Evolutionary conservation across 2,113 vertebrate species (phyloP), one percentile per base, ranked within the genome.

Genomic region (Halichoeres trimaculatus): DNA sequence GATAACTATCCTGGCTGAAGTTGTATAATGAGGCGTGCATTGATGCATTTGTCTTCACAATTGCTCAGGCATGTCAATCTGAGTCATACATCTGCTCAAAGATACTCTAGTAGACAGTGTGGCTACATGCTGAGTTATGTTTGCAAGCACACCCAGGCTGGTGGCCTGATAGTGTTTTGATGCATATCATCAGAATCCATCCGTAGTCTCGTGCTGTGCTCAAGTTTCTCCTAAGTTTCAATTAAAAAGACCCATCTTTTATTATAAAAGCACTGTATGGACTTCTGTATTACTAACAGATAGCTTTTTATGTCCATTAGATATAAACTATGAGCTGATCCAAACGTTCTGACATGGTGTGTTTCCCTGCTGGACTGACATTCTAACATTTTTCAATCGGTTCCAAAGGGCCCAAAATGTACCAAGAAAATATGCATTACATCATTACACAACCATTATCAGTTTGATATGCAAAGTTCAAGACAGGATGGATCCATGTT

Each of bases 181-280:
- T 80, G 43, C 23, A 55, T 45, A 20, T 68, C 43, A 52, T 26
- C 24, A 17, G 36, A 35, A 23, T 26, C 14, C 43, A 45, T 17
- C 14, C 17, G 5, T 7, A 45, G 43, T 8, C 16, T 5, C 2
- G 43, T 13, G 12, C 3, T 40, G 38, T 40, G 12, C 43, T 17
- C 43, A 19, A 17, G 43, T 17, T 16, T 45, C 43, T 19, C 13
- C 41, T 19, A 14, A 17, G 6, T 45, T 16, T 41, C 11, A 4
- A 30, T 30, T 30, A 30, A 17, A 19, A 45, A 45, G 7, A 5
- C 16, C 16, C 16, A 5, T 12, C 40, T 14, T 4, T 14, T 41
- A 14, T 17, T 45, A 45, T 17, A 45, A 30, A 19, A 17, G 43
- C 17, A 14, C 43, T 6, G 17, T 19, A 19, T 45, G 43, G 17